Evolutionary conservation across 2,888 invertebrate genomes (phyloP), one percentile per base, ranked within the genome.

Genomic region (Dynastes tityus): DNA sequence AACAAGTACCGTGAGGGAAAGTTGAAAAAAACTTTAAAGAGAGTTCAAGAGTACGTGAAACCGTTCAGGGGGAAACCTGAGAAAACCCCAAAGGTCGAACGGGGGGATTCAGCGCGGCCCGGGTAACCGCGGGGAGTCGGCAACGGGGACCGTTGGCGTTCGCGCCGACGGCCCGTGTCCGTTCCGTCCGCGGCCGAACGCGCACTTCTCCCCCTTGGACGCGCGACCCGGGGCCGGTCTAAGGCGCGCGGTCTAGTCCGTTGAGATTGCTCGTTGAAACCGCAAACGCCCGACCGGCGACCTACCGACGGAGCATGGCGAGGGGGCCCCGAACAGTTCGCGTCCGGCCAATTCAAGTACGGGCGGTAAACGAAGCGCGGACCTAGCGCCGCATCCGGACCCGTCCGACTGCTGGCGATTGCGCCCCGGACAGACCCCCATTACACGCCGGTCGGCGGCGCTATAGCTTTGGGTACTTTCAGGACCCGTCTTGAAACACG

Each of bases 261-360:
- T 53, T 53, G 61, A 61, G 61, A 4, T 61, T 9, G 61, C 61
- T 61, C 61, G 5, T 16, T 16, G 29, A 29, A 22, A 9, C 22
- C 11, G 53, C 53, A 11, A n/a, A 53, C 11, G 53, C 53, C 53
- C 53, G 53, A 16, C 53, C 53, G 11, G 53, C 13, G 53, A 53
- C 53, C 13, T 53, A 53, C 61, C 27, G 22, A 61, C 29, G 61
- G 22, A 61, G 88, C 89, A 90, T n/a, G 53, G 53, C 90, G 90
- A 89, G 88, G 89, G 89, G 89, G 90, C 90, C 90, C 90, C 89
- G 89, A 90, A 90, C 90, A 89, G 89, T 90, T 78, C 79, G 83
- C 82, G 81, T 80, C 63, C 80, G 83, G 78, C 80, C 81, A 83
- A 82, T 83, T 86, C 83, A 84, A 84, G 85, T 84, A 80, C 82